Evolutionary conservation across 2,888 invertebrate species (phyloP), one percentile per base, ranked within the genome.

Genomic region (Trichogramma dendrolimi): DNA sequence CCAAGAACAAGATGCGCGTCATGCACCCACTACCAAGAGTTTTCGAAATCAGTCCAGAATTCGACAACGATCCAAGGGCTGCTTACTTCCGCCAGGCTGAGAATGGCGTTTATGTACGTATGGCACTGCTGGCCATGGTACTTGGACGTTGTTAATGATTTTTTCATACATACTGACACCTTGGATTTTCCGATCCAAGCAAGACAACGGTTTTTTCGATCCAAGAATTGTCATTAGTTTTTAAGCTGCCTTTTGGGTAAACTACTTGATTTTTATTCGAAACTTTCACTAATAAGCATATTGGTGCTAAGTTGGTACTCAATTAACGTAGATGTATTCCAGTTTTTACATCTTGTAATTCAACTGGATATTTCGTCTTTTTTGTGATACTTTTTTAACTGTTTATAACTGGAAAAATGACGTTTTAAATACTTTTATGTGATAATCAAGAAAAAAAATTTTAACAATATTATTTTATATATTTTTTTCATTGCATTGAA

Each of bases 31-130:
- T 99, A 66, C 99, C 99, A 0, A 85, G 99, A 50, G 88, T 95
- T 1, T 89, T 91, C 75, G 99, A 99, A 82, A 97, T 99, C 70
- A 94, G 94, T 69, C 84, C 91, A 0, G 94, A 96, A 70, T 92
- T 99, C 71, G 99, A 99, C 81, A 88, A 88, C 0, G 99, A 99
- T 81, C 94, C 96, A 0, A 84, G 99, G 55, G 98, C 99, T 0
- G 98, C 97, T 0, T 99, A 99, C 81, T 99, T 99, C 85, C 85
- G 98, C 27, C 99, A 99, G 81, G 96, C 96, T 0, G 96, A 97
- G 79, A 92, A 94, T 75, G 99, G 99, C 67, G 92, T 99, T 90
- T 99, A 94, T 75, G 94, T 99, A 14, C 86, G 99, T 57, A 99
- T 99, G 99, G 97, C 99, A 0, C 82, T 99, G 2, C 82, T 99